A percentile compares a stretch with the other conserved stretches of the same genome.
phyloP scores from a whole-genome alignment of 2,888 invertebrate genomes.

The Argyresthia goedartella region DNA sequence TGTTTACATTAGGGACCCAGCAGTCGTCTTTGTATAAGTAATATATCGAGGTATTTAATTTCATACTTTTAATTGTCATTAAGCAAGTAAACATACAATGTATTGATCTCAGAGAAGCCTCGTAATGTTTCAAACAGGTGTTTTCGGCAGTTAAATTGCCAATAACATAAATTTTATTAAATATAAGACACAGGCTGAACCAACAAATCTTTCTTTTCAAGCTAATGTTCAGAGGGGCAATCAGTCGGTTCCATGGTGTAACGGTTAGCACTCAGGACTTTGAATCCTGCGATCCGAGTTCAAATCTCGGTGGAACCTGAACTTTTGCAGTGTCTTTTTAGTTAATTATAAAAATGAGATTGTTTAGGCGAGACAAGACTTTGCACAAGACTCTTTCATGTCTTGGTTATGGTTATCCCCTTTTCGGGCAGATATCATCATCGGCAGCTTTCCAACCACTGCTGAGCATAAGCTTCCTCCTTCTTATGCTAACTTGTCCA shows the following conservation, averaged over 20 bases:
- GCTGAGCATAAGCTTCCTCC: not conserved
- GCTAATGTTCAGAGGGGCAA: not conserved
- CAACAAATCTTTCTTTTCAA: not conserved
- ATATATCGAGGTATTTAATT: too few species aligned
- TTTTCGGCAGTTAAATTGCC: too few species aligned
- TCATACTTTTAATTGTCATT: too few species aligned
- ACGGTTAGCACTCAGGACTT: constrained; percentile 76
- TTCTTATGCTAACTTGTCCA: not conserved
- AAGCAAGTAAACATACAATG: not conserved
- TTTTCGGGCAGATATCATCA: not conserved
- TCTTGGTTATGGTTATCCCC: not conserved
- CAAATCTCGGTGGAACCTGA: constrained; percentile 73
- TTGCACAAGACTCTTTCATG: too few species aligned
- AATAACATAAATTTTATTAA: not conserved
- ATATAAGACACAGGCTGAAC: not conserved
- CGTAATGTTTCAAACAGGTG: too few species aligned
- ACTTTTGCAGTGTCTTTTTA: not conserved
- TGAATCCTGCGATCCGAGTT: constrained; percentile 75
- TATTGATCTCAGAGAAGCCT: too few species aligned
- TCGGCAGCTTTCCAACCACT: not conserved
- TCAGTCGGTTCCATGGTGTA: constrained; percentile 72
- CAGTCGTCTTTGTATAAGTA: too few species aligned
- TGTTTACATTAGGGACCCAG: too few species aligned
- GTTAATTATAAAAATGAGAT: not conserved
- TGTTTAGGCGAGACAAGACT: not conserved